A percentile compares a stretch with the other conserved stretches of the same genome.
These are phyloP conservation scores for Pterophyllum scalare DNA, from an alignment of 2,113 vertebrate species.

Conservation along the genomic window DNA sequence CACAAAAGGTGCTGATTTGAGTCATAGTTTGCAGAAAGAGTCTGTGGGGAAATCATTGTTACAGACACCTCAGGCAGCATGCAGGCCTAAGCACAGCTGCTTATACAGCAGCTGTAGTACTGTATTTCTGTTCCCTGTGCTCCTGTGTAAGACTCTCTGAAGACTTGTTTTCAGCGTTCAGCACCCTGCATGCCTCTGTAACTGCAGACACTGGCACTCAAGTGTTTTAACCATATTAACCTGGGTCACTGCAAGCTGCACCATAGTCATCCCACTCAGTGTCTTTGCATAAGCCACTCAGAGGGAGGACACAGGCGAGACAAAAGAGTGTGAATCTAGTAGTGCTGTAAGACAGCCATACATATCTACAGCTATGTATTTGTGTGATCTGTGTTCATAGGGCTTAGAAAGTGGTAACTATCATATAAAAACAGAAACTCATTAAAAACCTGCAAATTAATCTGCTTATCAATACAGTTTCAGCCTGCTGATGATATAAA, in stretches of 20 bases:
- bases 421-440: not conserved
- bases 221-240: constrained; percentile 74
- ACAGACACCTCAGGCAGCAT: constrained; percentile 46
- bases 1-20: constrained; percentile 70
- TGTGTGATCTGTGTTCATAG: constrained; percentile 6
- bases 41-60: constrained; percentile 63
- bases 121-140: constrained; percentile 22
- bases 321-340: not conserved
- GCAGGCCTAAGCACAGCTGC: constrained; percentile 49
- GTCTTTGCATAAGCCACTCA: constrained; percentile 50
- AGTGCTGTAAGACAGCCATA: not conserved
- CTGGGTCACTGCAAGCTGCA: constrained; percentile 71
- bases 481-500: not conserved
- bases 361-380: not conserved
- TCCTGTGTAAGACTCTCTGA: constrained; percentile 37
- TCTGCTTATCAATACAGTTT: not conserved
- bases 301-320: constrained; percentile 25
- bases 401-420: not conserved
- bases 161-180: constrained; percentile 59
- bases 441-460: not conserved
- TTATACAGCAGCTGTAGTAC: constrained; percentile 45
- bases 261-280: constrained; percentile 57
- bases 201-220: constrained; percentile 51
- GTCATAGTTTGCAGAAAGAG: constrained; percentile 61
- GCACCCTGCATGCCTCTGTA: constrained; percentile 42